Percentiles rank a stretch among this genome's conserved stretches.
phyloP scores from a whole-genome alignment of 1,140 invertebrate species.

The Pemphigus obesinymphae region DNA sequence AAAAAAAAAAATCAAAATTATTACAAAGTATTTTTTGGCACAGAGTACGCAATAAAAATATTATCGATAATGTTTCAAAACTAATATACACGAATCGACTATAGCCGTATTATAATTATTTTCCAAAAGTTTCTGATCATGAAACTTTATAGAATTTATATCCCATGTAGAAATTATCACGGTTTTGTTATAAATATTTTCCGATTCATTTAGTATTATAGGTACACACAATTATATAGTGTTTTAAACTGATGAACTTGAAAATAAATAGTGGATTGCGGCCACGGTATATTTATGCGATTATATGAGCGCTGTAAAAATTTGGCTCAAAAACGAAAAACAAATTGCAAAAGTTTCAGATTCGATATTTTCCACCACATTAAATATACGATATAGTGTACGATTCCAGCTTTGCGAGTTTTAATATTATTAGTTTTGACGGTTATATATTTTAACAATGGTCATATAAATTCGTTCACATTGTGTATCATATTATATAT shows the following conservation, averaged over 20 bases:
- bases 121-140: background rate
- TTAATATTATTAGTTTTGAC: background rate
- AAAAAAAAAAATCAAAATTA: too few species aligned
- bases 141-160: too few species aligned
- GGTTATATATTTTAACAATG: background rate
- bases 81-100: background rate
- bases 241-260: background rate
- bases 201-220: conserved; percentile 1
- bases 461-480: background rate
- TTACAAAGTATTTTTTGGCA: background rate
- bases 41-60: background rate
- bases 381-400: conserved; percentile 8
- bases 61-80: background rate
- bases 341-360: conserved; percentile 22
- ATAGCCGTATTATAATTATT: background rate
- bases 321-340: conserved; percentile 13
- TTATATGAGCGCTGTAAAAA: background rate
- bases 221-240: background rate
- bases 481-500: too few species aligned
- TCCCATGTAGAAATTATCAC: background rate
- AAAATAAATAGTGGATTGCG: background rate
- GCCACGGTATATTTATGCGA: background rate
- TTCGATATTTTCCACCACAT: conserved; percentile 11
- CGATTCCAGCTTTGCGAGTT: background rate
- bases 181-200: background rate